A percentile compares a stretch with the other conserved stretches of the same genome.
These are phyloP conservation scores for Hymenopus coronatus DNA, from an alignment of 2,888 invertebrate species.

Conservation along the genomic window DNA sequence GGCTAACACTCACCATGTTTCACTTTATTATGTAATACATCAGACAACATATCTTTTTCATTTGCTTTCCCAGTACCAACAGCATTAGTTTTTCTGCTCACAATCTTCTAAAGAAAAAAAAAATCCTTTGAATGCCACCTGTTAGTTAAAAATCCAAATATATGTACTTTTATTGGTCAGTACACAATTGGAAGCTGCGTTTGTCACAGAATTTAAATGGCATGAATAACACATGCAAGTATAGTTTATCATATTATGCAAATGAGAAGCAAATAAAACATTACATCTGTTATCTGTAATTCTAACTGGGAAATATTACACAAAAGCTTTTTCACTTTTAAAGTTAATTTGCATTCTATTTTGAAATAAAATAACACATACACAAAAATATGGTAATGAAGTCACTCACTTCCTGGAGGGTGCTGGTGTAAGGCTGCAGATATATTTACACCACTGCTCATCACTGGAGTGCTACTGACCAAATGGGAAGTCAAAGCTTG, in stretches of 20 bases:
- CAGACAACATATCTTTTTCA: too few species aligned
- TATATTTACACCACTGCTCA: constrained; percentile 19
- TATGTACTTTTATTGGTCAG: background rate
- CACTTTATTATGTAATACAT: too few species aligned
- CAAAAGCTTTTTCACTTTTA: background rate
- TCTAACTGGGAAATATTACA: background rate
- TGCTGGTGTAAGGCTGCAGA: constrained; percentile 7
- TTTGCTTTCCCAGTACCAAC: too few species aligned
- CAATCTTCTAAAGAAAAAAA: too few species aligned
- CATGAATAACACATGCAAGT: background rate
- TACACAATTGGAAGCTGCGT: background rate
- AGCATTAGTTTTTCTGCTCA: too few species aligned
- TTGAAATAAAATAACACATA: background rate
- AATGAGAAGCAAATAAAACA: background rate
- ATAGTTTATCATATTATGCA: background rate
- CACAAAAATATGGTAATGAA: background rate
- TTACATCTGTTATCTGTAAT: background rate
- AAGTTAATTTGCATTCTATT: background rate
- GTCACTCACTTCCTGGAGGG: constrained; percentile 21
- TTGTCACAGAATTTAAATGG: background rate
- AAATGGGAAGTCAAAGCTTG: background rate
- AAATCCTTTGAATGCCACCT: too few species aligned
- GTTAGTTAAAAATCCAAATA: too few species aligned
- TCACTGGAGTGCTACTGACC: constrained; percentile 27
- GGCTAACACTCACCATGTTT: too few species aligned